A percentile compares a stretch with the other conserved stretches of the same genome.
Evolutionary conservation across 2,797 vertebrate genomes (phyloP).

Genomic region (Scolopax rusticola): DNA sequence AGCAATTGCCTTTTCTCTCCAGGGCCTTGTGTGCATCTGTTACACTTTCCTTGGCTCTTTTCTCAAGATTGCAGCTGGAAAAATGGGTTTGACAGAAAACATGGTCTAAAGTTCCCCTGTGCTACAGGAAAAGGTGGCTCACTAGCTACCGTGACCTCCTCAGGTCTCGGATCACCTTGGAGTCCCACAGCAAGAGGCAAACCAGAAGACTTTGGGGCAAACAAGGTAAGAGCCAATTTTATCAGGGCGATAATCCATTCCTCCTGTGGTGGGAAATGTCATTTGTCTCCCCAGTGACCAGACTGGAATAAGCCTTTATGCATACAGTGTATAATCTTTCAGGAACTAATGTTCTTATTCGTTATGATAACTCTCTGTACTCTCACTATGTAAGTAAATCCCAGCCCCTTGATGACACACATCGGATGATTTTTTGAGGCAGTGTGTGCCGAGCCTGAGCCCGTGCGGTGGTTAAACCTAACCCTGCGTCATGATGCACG

Average conservation of each 20-base stretch:
- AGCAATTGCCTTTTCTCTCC: not conserved
- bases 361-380: not conserved
- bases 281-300: not conserved
- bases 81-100: not conserved
- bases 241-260: not conserved
- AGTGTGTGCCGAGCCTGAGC: not conserved
- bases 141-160: not conserved
- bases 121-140: not conserved
- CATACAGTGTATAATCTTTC: not conserved
- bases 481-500: fast-evolving
- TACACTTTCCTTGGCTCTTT: not conserved
- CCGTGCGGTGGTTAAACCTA: not conserved
- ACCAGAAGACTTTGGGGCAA: not conserved
- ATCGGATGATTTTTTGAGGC: not conserved
- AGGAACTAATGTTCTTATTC: not conserved
- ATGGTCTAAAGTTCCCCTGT: not conserved
- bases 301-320: not conserved
- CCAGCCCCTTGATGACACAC: not conserved
- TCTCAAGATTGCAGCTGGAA: not conserved
- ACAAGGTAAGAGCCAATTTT: not conserved
- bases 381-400: not conserved
- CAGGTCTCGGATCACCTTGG: fast-evolving
- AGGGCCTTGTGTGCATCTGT: not conserved
- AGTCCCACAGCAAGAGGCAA: not conserved
- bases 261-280: not conserved